Evolutionary conservation across 2,888 invertebrate genomes (phyloP), one percentile per base, ranked within the genome.

Genomic region (Sinohyriopsis cumingii): DNA sequence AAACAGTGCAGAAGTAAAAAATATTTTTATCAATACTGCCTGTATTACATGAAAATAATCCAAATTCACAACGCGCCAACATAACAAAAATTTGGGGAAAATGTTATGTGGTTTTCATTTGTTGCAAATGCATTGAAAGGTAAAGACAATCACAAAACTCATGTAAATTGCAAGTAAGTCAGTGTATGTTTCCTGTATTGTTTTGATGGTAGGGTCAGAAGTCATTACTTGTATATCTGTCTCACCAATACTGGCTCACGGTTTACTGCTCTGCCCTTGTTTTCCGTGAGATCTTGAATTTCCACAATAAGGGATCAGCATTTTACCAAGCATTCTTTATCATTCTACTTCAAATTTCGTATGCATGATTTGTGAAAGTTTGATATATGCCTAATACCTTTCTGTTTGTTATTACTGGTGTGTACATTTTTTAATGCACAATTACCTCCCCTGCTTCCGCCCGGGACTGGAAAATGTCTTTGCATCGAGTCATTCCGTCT

Each of bases 181-280:
- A 54, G 86, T 85, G 71, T 85, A 85, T 2, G 85, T 86, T 68
- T 87, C 86, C 65, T 82, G 72, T 9, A 78, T 75, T 5, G 84
- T 87, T 33, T 84, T 79, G 61, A 85, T 86, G 9, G 86, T 87
- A 66, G 86, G 87, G 62, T 87, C 86, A 57, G 78, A 85, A 7
- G 86, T 85, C 9, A 87, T 83, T 1, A 87, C 87, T 71, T 81
- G 82, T 66, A 87, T 86, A 69, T 87, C 87, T 0, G 87, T 87
- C 18, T 86, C 87, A 0, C 87, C 87, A 68, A 87, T 24, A 82
- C 83, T 33, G 86, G 85, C 78, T 85, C 86, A 7, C 85, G 81
- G 74, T 87, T 85, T 54, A 87, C 87, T 5, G 86, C 80, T n/a
- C 87, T 68, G 62, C 83, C 79, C 71, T 82, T 82, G 72, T 84